A percentile compares a stretch with the other conserved stretches of the same genome.
Evolutionary conservation across 2,797 vertebrate genomes (phyloP).

Genomic region (Gadopsis marmoratus): DNA sequence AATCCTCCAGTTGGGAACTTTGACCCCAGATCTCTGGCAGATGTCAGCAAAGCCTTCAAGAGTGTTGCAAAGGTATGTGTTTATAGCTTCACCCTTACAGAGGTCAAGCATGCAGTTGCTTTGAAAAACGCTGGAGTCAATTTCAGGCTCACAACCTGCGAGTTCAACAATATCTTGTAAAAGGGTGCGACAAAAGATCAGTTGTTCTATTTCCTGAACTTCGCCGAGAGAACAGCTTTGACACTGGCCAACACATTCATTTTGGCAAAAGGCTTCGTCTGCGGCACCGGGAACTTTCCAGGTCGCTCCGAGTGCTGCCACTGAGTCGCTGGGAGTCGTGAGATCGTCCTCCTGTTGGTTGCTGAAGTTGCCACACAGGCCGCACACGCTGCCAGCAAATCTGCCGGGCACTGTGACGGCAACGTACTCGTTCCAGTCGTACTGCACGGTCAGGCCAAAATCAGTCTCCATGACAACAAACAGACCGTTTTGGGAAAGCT

Average conservation of each 20-base stretch:
- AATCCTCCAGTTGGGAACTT: constrained; percentile 78
- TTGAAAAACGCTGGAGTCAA: constrained; percentile 68
- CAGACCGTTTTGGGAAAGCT: constrained; percentile 76
- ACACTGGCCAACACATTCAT: constrained; percentile 69
- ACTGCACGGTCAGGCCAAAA: constrained; percentile 83
- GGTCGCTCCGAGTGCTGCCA: constrained; percentile 67
- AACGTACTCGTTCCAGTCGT: constrained; percentile 84
- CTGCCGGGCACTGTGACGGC: constrained; percentile 70
- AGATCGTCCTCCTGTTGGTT: constrained; percentile 74
- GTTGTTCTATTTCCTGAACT: constrained; percentile 21
- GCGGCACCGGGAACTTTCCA: constrained; percentile 77
- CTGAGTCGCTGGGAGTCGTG: constrained; percentile 4
- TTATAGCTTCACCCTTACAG: constrained; percentile 66
- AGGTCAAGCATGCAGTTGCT: constrained; percentile 82
- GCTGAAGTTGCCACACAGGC: constrained; percentile 88
- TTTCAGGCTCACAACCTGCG: constrained; percentile 68
- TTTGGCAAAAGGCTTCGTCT: constrained; percentile 64
- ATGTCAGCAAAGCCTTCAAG: constrained; percentile 77
- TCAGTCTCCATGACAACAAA: constrained; percentile 72
- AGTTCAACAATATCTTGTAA: constrained; percentile 50
- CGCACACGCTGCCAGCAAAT: constrained; percentile 77
- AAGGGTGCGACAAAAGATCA: constrained; percentile 54
- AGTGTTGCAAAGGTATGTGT: constrained; percentile 67
- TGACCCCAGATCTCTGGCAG: constrained; percentile 76
- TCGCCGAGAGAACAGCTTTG: constrained; percentile 43